These are phyloP conservation scores for Poecilia latipinna DNA, from an alignment of 2,113 vertebrate genomes.

Conservation along the genomic window DNA sequence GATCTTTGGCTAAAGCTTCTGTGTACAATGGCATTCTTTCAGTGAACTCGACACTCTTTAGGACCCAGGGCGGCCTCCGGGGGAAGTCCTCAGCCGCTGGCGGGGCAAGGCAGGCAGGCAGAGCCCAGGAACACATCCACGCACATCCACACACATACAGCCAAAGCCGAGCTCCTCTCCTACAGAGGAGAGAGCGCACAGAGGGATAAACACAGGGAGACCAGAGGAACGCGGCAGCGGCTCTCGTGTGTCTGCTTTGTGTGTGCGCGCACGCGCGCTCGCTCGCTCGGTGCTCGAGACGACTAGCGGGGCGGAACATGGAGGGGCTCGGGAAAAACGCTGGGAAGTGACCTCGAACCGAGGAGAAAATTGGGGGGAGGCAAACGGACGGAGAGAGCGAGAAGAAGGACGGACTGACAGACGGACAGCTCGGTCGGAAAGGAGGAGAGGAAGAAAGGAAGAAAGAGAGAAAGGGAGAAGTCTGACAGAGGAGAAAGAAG, in stretches of 20 bases:
- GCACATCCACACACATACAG: conserved; percentile 15
- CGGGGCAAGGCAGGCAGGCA: conserved; percentile 63
- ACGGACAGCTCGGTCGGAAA: conserved; percentile 48
- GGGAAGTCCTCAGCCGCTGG: conserved; percentile 77
- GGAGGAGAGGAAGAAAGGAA: conserved; percentile 44
- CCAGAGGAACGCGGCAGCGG: conserved; percentile 75
- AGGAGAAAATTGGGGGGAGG: conserved; percentile 40
- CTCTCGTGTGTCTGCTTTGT: conserved; percentile 43
- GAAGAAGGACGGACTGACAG: conserved; percentile 44
- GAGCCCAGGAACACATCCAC: conserved; percentile 38
- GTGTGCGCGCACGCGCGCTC: conserved; percentile 40
- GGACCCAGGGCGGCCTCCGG: conserved; percentile 71
- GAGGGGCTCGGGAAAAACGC: conserved; percentile 74
- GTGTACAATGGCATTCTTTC: conserved; percentile 78
- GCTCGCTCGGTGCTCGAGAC: conserved; percentile 70
- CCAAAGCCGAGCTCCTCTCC: conserved; percentile 55
- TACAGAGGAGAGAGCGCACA: conserved; percentile 50
- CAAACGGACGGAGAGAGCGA: conserved; percentile 29
- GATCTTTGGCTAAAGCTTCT: conserved; percentile 61
- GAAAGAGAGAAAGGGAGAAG: conserved; percentile 38
- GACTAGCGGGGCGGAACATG: conserved; percentile 78
- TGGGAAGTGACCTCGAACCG: conserved; percentile 74
- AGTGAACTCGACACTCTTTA: conserved; percentile 36
- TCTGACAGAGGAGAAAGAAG: conserved; percentile 60
- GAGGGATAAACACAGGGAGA: conserved; percentile 66